phyloP scores from a whole-genome alignment of 2,113 vertebrate genomes.

The Neoarius graeffei region DNA sequence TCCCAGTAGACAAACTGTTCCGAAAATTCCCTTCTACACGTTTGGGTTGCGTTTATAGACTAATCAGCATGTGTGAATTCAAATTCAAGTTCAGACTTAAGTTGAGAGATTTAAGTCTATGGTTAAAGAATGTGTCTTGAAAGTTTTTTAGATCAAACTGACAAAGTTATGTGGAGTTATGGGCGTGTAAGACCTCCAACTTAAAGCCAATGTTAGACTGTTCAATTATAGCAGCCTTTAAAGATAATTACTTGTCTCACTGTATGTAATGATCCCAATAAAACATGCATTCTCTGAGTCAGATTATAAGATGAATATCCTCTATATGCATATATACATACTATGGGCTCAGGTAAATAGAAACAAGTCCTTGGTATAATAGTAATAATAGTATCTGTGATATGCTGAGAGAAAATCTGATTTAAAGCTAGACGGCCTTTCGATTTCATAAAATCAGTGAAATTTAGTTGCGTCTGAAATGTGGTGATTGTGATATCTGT shows the following conservation, averaged over 20 bases:
- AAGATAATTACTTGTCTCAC: not conserved
- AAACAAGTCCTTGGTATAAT: not conserved
- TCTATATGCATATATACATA: not conserved
- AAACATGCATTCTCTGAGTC: not conserved
- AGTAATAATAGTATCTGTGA: not conserved
- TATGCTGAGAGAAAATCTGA: not conserved
- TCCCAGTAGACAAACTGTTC: not conserved
- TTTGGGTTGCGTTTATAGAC: not conserved
- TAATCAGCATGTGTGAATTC: not conserved
- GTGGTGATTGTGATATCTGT: too few relatives aligned
- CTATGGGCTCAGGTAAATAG: not conserved
- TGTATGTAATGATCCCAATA: not conserved
- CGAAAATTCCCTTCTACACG: conserved; percentile 18
- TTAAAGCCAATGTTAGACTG: not conserved
- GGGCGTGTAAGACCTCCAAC: not conserved
- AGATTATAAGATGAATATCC: not conserved
- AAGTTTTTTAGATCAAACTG: not conserved
- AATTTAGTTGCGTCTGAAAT: too few relatives aligned
- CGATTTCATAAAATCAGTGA: too few relatives aligned
- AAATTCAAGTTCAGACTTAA: not conserved
- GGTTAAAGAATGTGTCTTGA: not conserved
- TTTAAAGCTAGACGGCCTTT: not conserved
- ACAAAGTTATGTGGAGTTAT: not conserved
- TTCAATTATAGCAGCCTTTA: not conserved
- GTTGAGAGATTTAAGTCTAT: not conserved